Evolutionary conservation across 2,113 vertebrate species (phyloP).

Genomic region (Herpetotheres cachinnans): DNA sequence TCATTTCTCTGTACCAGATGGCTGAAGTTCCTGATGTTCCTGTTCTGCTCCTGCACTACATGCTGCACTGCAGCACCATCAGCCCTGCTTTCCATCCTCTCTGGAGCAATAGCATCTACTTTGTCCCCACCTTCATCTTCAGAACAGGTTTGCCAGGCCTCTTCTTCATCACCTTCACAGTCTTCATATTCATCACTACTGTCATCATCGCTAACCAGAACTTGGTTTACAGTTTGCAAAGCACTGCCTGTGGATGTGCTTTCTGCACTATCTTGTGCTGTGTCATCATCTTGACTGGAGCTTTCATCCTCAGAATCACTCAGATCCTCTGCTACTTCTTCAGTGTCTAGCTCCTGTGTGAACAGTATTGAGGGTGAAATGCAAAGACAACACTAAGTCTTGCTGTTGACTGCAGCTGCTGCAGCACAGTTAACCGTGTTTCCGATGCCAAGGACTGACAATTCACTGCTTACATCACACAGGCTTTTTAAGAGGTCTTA

Average conservation of each 20-base stretch:
- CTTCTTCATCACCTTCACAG: constrained; percentile 79
- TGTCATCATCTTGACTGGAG: background rate
- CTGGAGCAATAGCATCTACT: background rate
- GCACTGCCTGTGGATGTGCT: background rate
- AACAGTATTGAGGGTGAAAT: background rate
- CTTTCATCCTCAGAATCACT: constrained; percentile 27
- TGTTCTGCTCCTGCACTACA: background rate
- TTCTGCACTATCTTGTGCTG: background rate
- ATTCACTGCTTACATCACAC: background rate
- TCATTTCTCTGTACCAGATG: constrained; percentile 85
- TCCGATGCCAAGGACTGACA: background rate
- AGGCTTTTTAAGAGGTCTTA: background rate
- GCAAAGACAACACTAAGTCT: background rate
- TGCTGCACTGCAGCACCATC: background rate
- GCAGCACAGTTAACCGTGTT: background rate
- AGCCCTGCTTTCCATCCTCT: background rate
- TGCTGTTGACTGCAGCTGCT: background rate
- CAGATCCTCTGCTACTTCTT: background rate
- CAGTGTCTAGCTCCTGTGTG: constrained; percentile 69
- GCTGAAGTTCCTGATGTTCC: constrained; percentile 77
- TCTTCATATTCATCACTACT: constrained; percentile 74
- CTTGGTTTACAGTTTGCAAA: background rate
- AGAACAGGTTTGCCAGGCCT: constrained; percentile 87
- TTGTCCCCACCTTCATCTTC: constrained; percentile 71
- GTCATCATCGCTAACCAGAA: constrained; percentile 24